phyloP scores from a whole-genome alignment of 2,797 vertebrate species.

The Silurus aristotelis region DNA sequence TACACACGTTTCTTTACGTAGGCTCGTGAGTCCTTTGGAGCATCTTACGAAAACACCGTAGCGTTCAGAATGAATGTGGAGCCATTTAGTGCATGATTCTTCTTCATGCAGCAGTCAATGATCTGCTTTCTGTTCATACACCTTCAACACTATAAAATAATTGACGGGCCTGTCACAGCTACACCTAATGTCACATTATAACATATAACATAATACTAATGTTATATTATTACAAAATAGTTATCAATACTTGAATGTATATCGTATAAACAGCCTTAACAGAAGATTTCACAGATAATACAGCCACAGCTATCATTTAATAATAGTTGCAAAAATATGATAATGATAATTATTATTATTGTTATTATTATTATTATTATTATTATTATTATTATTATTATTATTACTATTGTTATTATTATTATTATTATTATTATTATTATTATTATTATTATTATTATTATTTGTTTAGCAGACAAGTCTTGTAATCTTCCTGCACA shows the following conservation, averaged over 20 bases:
- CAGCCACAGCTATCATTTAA: background rate
- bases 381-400: background rate
- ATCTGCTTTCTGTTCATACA: background rate
- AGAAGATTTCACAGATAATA: background rate
- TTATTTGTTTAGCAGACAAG: background rate
- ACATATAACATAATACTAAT: too few relatives aligned
- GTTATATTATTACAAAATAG: background rate
- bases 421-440: background rate
- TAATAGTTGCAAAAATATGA: background rate
- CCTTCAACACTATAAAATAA: background rate
- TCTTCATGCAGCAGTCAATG: background rate
- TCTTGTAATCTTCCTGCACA: background rate
- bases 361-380: background rate
- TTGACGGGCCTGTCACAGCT: background rate
- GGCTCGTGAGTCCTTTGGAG: background rate
- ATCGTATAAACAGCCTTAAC: background rate
- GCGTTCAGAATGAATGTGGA: slow-evolving; percentile 8
- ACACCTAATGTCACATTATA: background rate
- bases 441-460: background rate
- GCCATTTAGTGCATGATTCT: background rate
- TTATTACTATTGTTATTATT: background rate
- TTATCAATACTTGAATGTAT: too few relatives aligned
- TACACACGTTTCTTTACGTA: slow-evolving; percentile 13
- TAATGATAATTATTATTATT: too few relatives aligned
- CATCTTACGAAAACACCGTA: slow-evolving; percentile 4